Conservation (phyloP, 2,888 invertebrate genomes). For the Helicoverpa assulta region DNA sequence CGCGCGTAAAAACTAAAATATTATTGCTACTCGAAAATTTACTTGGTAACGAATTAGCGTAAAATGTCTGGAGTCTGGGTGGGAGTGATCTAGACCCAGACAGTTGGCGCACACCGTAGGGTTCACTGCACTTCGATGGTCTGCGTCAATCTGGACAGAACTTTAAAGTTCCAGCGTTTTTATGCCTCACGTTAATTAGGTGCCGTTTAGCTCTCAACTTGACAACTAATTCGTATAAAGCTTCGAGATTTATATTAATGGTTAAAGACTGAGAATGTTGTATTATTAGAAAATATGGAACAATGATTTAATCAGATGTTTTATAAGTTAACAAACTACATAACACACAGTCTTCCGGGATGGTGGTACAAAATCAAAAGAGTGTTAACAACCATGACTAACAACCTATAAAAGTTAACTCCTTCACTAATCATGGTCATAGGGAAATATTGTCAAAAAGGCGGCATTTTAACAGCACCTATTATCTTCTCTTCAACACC, state of each 20-base stretch:
- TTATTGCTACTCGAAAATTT: constrained; percentile 36
- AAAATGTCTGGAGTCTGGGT: constrained; percentile 66
- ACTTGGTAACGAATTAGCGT: constrained; percentile 59
- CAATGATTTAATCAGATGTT: not conserved
- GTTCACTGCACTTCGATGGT: constrained; percentile 71
- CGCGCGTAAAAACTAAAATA: constrained; percentile 23
- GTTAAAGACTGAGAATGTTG: constrained; percentile 11
- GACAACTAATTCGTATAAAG: constrained; percentile 38
- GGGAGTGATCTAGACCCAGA: constrained; percentile 68
- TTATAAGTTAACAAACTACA: constrained; percentile 17
- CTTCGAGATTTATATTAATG: not conserved
- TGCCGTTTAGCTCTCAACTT: constrained; percentile 34
- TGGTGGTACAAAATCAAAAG: constrained; percentile 11
- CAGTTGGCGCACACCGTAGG: constrained; percentile 58
- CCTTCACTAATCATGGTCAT: constrained; percentile 58
- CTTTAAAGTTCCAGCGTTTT: constrained; percentile 56
- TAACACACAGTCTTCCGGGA: constrained; percentile 7
- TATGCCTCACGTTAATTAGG: constrained; percentile 53
- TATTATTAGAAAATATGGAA: not conserved
- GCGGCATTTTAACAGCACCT: constrained; percentile 81
- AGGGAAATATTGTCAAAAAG: constrained; percentile 73
- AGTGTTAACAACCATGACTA: constrained; percentile 11
- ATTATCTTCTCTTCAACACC: constrained; percentile 86
- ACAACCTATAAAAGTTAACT: constrained; percentile 48
- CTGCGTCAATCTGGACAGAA: constrained; percentile 63